A percentile compares a stretch with the other conserved stretches of the same genome.
Evolutionary conservation across 2,888 invertebrate species (phyloP).

Genomic region (Endotricha flammealis): DNA sequence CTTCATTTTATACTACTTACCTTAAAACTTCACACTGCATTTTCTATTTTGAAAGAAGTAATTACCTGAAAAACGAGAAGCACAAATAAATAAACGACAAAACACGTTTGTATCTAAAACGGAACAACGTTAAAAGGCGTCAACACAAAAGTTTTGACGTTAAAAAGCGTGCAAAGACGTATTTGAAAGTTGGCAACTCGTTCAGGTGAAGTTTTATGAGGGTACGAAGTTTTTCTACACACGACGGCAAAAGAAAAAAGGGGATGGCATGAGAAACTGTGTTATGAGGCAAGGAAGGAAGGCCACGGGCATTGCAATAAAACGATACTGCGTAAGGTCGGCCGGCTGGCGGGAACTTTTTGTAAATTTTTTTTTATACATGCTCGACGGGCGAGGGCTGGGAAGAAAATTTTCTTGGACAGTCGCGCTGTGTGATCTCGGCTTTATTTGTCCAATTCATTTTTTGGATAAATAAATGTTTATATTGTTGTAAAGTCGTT

Average conservation of each 20-base stretch:
- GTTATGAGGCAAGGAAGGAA: conserved; percentile 73
- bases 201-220: conserved; percentile 10
- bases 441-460: too few species aligned
- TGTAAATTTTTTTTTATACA: conserved; percentile 46
- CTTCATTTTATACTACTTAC: too few species aligned
- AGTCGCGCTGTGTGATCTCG: conserved; percentile 2
- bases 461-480: too few species aligned
- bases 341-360: conserved; percentile 54
- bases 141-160: neutral
- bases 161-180: conserved; percentile 6
- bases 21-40: too few species aligned
- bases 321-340: conserved; percentile 70
- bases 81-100: too few species aligned
- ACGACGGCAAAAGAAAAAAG: conserved; percentile 39
- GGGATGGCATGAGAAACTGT: conserved; percentile 58
- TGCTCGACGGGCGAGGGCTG: conserved; percentile 32
- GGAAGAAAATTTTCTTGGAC: conserved; percentile 40
- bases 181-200: conserved; percentile 16
- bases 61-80: too few species aligned
- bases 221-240: conserved; percentile 36
- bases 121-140: too few species aligned
- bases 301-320: conserved; percentile 70
- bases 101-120: too few species aligned
- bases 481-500: too few species aligned
- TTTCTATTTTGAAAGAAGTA: too few species aligned